These are phyloP conservation scores for Bugula neritina DNA, from an alignment of 2,888 invertebrate genomes.

Conservation along the genomic window DNA sequence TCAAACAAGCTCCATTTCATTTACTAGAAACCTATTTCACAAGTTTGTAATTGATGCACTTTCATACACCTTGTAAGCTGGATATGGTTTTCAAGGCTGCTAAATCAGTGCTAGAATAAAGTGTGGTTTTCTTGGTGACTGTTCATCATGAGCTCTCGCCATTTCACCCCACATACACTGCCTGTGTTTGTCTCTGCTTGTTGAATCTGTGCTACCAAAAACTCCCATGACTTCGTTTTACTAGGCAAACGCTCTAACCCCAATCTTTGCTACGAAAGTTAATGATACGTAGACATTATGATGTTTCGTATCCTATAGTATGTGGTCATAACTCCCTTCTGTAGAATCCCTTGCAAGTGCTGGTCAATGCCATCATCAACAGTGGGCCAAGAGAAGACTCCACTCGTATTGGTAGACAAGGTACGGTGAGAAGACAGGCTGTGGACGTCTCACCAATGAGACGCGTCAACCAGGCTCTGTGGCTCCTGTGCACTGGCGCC, in stretches of 20 bases:
- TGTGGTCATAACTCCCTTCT: too few relatives aligned
- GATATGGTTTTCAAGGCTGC: background rate
- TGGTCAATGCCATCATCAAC: constrained; percentile 97
- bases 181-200: background rate
- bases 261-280: too few relatives aligned
- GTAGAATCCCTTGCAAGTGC: constrained; percentile 66
- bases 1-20: too few relatives aligned
- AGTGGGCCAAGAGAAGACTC: constrained; percentile 99
- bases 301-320: too few relatives aligned
- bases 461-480: constrained; percentile 98
- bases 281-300: too few relatives aligned
- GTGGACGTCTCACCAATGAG: constrained; percentile 97
- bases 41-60: too few relatives aligned
- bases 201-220: too few relatives aligned
- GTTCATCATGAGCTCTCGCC: background rate
- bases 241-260: too few relatives aligned
- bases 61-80: constrained; percentile 5
- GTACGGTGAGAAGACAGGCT: constrained; percentile 98
- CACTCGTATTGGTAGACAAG: constrained; percentile 98
- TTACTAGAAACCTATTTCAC: too few relatives aligned
- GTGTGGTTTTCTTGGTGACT: background rate
- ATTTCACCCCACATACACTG: constrained; percentile 26
- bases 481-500: constrained; percentile 97
- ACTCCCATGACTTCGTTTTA: too few relatives aligned
- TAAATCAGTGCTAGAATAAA: constrained; percentile 19